Evolutionary conservation across 2,888 invertebrate species (phyloP).

Genomic region (Nezara viridula): DNA sequence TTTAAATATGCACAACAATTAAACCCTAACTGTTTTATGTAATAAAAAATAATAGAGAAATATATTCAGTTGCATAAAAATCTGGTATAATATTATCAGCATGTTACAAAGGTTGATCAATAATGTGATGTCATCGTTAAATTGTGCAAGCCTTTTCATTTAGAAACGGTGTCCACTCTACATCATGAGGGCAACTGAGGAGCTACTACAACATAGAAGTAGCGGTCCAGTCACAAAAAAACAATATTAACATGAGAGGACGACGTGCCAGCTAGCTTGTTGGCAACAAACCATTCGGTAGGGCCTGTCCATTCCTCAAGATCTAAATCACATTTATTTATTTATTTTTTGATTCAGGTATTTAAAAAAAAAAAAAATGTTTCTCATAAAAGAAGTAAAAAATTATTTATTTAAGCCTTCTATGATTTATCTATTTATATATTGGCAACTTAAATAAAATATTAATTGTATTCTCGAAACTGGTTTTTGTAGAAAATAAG

Average conservation of each 20-base stretch:
- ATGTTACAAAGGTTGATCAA: neutral
- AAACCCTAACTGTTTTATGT: no score
- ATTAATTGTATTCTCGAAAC: neutral
- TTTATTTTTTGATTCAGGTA: neutral
- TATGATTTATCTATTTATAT: neutral
- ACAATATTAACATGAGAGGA: constrained; percentile 30
- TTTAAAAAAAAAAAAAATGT: neutral
- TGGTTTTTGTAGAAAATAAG: neutral
- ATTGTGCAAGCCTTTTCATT: constrained; percentile 22
- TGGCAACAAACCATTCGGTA: constrained; percentile 22
- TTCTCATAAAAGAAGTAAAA: neutral
- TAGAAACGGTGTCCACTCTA: constrained; percentile 24
- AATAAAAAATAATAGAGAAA: no score
- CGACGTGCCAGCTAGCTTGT: constrained; percentile 1
- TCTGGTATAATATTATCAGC: neutral
- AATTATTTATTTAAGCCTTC: neutral
- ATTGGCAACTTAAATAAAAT: neutral
- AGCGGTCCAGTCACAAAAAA: constrained; percentile 5
- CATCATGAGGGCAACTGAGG: constrained; percentile 17
- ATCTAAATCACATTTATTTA: constrained; percentile 10
- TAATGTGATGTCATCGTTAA: neutral
- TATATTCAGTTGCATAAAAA: neutral
- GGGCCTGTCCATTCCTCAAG: neutral
- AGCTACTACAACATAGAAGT: constrained; percentile 25
- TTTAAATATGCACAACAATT: no score